phyloP scores from a whole-genome alignment of 2,797 vertebrate genomes.

The Lutjanus campechanus region DNA sequence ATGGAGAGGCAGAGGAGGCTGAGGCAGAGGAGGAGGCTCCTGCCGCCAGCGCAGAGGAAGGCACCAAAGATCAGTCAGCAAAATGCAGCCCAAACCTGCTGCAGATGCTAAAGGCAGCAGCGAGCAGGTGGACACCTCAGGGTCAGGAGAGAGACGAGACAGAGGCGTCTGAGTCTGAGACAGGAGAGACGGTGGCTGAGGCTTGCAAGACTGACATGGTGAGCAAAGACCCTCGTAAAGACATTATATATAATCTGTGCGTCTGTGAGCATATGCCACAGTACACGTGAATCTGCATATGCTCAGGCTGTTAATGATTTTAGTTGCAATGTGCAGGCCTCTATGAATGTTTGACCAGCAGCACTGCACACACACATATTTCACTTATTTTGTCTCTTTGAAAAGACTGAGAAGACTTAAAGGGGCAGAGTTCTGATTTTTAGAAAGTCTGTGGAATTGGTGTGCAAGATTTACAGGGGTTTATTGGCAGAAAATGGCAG shows the following conservation, averaged over 20 bases:
- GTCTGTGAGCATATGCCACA: background rate
- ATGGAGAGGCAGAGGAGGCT: background rate
- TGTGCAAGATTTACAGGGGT: too few species aligned
- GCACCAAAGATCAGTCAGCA: background rate
- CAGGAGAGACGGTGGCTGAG: conserved; percentile 46
- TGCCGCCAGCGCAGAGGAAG: background rate
- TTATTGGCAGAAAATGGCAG: too few species aligned
- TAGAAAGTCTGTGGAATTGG: background rate
- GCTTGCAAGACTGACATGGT: conserved; percentile 74
- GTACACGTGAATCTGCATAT: conserved; percentile 58
- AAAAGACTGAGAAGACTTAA: background rate
- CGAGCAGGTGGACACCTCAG: conserved; percentile 52
- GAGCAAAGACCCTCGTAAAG: conserved; percentile 40
- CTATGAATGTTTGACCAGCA: conserved; percentile 70
- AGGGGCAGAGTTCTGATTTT: background rate
- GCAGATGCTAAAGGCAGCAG: conserved; percentile 75
- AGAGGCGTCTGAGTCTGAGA: conserved; percentile 2
- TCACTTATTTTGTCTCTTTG: background rate
- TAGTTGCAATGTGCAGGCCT: background rate
- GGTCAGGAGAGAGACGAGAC: conserved; percentile 18
- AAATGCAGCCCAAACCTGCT: conserved; percentile 65
- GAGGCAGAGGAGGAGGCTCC: background rate
- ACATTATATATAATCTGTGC: background rate
- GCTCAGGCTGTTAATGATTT: conserved; percentile 69
- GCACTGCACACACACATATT: background rate